These are phyloP conservation scores for Caenorhabditis briggsae DNA, from an alignment of 1,140 invertebrate species.

Conservation along the genomic window DNA sequence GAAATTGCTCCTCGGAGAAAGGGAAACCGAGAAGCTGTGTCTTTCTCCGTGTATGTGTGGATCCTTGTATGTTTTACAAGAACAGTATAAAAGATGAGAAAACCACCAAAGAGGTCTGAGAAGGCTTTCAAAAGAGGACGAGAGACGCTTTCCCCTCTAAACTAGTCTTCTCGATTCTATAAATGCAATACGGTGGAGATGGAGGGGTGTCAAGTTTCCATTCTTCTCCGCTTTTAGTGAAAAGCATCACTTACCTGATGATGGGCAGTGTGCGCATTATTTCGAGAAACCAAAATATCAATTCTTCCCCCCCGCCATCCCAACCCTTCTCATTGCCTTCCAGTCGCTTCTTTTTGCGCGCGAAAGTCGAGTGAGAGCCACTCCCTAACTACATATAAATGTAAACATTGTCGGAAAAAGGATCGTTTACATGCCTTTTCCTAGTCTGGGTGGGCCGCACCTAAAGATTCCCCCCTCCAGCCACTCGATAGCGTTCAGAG, in stretches of 20 bases:
- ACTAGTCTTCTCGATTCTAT: conserved; percentile 48
- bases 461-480: conserved; percentile 11
- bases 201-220: conserved; percentile 41
- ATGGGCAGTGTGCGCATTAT: conserved; percentile 30
- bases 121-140: not conserved
- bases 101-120: conserved; percentile 6
- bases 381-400: conserved; percentile 53
- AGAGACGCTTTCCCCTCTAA: conserved; percentile 10
- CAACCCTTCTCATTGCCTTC: not conserved
- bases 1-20: conserved; percentile 21
- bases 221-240: conserved; percentile 48
- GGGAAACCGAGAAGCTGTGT: conserved; percentile 19
- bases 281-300: conserved; percentile 47
- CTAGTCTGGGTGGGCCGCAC: conserved; percentile 32
- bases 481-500: conserved; percentile 5
- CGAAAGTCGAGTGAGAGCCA: conserved; percentile 51
- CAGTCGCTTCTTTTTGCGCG: not conserved
- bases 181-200: conserved; percentile 24
- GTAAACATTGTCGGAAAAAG: conserved; percentile 40
- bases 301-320: conserved; percentile 8
- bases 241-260: conserved; percentile 55
- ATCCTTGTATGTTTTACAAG: conserved; percentile 53
- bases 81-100: conserved; percentile 37
- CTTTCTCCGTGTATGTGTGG: not conserved
- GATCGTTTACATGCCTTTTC: conserved; percentile 53